Percentiles rank a stretch among this genome's conserved stretches.
Conservation (phyloP, 2,888 invertebrate species). For the Digitonthophagus gazella region DNA sequence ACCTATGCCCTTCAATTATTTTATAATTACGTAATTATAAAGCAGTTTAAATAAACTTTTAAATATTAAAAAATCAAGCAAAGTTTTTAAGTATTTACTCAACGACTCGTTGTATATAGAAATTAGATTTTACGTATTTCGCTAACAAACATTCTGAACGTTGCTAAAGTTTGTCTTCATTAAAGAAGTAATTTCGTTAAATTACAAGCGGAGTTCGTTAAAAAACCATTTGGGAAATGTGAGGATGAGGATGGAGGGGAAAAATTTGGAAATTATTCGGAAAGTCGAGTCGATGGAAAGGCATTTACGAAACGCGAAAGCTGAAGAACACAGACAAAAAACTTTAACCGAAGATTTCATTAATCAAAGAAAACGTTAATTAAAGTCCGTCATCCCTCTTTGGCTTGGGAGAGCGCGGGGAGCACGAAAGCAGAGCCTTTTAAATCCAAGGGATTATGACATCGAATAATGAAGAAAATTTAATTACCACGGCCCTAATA, state of each 20-base stretch:
- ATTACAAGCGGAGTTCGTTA: not conserved
- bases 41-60: too few species aligned
- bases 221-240: not conserved
- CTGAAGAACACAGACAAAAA: not conserved
- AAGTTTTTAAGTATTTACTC: too few species aligned
- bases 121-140: too few species aligned
- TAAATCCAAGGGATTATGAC: not conserved
- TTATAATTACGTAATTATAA: too few species aligned
- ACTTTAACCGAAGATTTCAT: not conserved
- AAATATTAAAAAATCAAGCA: too few species aligned
- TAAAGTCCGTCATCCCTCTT: not conserved
- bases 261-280: not conserved
- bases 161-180: not conserved
- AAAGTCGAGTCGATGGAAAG: not conserved
- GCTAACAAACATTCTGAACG: too few species aligned
- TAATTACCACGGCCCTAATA: not conserved
- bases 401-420: not conserved
- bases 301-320: not conserved
- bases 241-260: not conserved
- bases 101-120: too few species aligned
- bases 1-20: too few species aligned
- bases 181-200: not conserved
- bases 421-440: not conserved
- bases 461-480: not conserved
- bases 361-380: not conserved